Evolutionary conservation across 2,113 vertebrate genomes (phyloP).

Genomic region (Centrocercus urophasianus): DNA sequence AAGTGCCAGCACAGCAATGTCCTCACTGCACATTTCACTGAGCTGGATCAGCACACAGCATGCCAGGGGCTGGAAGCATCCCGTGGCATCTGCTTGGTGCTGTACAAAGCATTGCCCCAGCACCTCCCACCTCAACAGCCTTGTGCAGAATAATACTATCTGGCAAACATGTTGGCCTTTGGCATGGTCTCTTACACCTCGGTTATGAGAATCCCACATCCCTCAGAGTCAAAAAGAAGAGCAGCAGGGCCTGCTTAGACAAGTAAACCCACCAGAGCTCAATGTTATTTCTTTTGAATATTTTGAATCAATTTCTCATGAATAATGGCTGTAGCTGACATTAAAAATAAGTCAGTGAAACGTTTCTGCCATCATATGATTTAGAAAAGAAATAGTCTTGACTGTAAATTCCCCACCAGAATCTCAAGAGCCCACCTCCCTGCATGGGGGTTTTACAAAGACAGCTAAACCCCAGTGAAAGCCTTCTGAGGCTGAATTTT

Average conservation of each 20-base stretch:
- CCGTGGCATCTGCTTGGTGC: accelerated
- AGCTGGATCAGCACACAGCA: background rate
- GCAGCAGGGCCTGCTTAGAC: background rate
- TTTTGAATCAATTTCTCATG: background rate
- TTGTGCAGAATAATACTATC: background rate
- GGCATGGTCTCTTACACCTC: background rate
- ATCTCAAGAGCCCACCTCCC: background rate
- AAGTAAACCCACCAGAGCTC: background rate
- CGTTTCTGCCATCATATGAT: background rate
- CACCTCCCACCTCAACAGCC: background rate
- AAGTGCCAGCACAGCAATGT: background rate
- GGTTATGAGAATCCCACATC: background rate
- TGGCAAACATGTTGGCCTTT: background rate
- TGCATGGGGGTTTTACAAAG: background rate
- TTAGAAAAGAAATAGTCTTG: background rate
- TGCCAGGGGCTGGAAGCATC: accelerated
- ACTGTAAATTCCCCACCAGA: background rate
- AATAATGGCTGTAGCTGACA: background rate
- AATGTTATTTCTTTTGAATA: background rate
- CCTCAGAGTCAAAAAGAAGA: background rate
- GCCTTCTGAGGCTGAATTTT: background rate
- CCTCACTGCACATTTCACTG: accelerated
- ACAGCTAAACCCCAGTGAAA: background rate
- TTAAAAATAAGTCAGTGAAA: background rate
- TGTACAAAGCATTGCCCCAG: background rate